These are phyloP conservation scores for Solenopsis fugax DNA, from an alignment of 1,140 invertebrate genomes.

Conservation along the genomic window DNA sequence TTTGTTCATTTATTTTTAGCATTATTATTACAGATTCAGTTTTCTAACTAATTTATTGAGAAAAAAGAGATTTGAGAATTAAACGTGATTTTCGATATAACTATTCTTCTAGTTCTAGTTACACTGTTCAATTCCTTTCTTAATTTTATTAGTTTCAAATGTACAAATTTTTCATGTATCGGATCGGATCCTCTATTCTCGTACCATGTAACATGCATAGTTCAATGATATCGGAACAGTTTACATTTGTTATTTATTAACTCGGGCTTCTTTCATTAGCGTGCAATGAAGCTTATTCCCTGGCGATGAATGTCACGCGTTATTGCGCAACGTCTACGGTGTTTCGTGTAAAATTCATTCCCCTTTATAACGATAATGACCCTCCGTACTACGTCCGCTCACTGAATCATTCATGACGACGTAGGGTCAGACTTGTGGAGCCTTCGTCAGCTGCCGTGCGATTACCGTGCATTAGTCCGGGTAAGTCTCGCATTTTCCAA, in stretches of 20 bases:
- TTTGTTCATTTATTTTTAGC: background rate
- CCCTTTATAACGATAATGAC: constrained; percentile 76
- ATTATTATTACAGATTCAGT: background rate
- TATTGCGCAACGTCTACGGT: constrained; percentile 52
- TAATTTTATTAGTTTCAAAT: background rate
- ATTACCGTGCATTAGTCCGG: constrained; percentile 75
- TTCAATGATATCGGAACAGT: constrained; percentile 30
- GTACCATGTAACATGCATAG: background rate
- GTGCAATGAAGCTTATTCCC: constrained; percentile 15
- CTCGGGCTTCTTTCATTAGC: background rate
- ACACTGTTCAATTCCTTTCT: background rate
- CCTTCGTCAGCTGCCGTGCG: constrained; percentile 71
- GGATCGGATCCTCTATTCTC: background rate
- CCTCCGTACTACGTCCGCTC: constrained; percentile 63
- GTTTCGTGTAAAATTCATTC: constrained; percentile 74
- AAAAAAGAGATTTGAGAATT: no score
- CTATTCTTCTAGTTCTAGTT: no score
- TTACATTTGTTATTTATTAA: background rate
- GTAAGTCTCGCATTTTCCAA: constrained; percentile 61
- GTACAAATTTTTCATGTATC: background rate
- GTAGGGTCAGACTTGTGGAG: constrained; percentile 69
- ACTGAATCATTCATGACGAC: constrained; percentile 75
- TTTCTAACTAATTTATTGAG: background rate
- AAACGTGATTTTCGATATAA: background rate
- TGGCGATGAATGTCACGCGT: constrained; percentile 58